Conservation (phyloP, 2,888 invertebrate genomes). For the Acleris laterana region DNA sequence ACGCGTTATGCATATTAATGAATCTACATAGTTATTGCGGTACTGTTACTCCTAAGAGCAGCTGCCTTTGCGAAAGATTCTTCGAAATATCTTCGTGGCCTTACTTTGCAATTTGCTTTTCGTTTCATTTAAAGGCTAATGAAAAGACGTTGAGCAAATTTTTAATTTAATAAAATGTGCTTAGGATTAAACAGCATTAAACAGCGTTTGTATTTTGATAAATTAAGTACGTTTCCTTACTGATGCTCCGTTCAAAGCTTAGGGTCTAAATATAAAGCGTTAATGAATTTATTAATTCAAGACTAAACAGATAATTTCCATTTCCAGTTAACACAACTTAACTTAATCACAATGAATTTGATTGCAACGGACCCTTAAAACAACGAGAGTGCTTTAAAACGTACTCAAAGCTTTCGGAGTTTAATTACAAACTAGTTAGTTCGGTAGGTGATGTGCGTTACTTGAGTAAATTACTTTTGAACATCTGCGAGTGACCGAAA, state of each 20-base stretch:
- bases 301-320: slow-evolving; percentile 24
- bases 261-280: slow-evolving; percentile 8
- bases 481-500: slow-evolving; percentile 31
- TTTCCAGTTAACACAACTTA: slow-evolving; percentile 1
- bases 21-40: slow-evolving; percentile 54
- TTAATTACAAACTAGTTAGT: slow-evolving; percentile 31
- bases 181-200: slow-evolving; percentile 32
- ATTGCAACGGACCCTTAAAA: slow-evolving; percentile 4
- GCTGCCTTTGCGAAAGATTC: background rate
- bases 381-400: slow-evolving; percentile 12
- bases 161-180: slow-evolving; percentile 35
- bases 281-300: slow-evolving; percentile 25
- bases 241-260: slow-evolving; percentile 17
- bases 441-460: slow-evolving; percentile 20
- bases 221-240: slow-evolving; percentile 18
- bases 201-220: slow-evolving; percentile 20
- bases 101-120: slow-evolving; percentile 22
- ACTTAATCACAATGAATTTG: slow-evolving; percentile 12
- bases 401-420: slow-evolving; percentile 16
- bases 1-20: slow-evolving; percentile 78
- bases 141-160: slow-evolving; percentile 29
- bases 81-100: slow-evolving; percentile 6
- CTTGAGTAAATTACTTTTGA: slow-evolving; percentile 29
- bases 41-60: slow-evolving; percentile 54
- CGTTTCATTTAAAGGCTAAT: slow-evolving; percentile 24